Percentiles rank a stretch among this genome's conserved stretches.
Conservation (phyloP, 92 coral and sea anemone species). For the Desmophyllum pertusum region DNA sequence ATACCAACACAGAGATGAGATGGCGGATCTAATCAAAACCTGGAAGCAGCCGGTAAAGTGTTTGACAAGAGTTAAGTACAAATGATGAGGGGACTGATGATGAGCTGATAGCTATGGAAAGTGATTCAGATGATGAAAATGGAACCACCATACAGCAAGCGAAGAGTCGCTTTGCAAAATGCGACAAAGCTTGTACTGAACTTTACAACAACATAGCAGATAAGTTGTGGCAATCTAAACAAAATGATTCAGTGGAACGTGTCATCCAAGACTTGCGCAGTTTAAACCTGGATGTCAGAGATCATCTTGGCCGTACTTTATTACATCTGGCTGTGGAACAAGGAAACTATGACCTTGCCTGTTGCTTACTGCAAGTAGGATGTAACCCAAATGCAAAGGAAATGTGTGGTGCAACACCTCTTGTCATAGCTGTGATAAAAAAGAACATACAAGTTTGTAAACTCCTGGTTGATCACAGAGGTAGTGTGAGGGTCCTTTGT, state of each 20-base stretch:
- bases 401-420: conserved; percentile 62
- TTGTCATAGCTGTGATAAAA: conserved; percentile 47
- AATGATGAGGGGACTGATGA: neutral
- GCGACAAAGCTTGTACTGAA: conserved; percentile 33
- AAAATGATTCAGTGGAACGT: no score
- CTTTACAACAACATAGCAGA: conserved; percentile 14
- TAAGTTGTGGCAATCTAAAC: no score
- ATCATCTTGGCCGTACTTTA: conserved; percentile 43
- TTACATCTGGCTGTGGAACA: conserved; percentile 52
- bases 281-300: conserved; percentile 11
- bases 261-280: conserved; percentile 35
- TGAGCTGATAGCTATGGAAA: neutral
- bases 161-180: conserved; percentile 24
- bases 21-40: conserved; percentile 4
- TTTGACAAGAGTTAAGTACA: conserved; percentile 22
- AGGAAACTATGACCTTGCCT: conserved; percentile 36
- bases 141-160: conserved; percentile 39
- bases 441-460: conserved; percentile 30
- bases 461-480: conserved; percentile 42
- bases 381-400: conserved; percentile 53
- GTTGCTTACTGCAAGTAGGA: conserved; percentile 37
- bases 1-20: conserved; percentile 21
- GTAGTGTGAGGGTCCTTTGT: conserved; percentile 44
- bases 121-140: conserved; percentile 35
- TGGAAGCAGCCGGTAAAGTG: conserved; percentile 21